phyloP scores from a whole-genome alignment of 2,113 vertebrate genomes.

The Microtus montanus region DNA sequence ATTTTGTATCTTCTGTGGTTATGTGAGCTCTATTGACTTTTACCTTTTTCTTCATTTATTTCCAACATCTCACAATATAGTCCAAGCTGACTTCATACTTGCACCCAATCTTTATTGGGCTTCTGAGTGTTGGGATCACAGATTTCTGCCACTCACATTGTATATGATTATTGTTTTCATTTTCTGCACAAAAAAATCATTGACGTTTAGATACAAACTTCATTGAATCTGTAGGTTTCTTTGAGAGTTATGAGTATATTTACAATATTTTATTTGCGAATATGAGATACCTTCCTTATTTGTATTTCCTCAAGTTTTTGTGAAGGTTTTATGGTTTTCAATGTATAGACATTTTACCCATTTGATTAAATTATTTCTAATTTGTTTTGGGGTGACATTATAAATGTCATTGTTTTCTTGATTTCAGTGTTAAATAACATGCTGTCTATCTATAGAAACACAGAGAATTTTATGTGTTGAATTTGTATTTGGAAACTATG shows the following conservation, averaged over 20 bases:
- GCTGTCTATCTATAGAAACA: neutral
- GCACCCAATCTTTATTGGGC: fast-evolving
- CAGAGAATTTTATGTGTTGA: neutral
- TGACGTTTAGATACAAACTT: neutral
- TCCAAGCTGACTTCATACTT: neutral
- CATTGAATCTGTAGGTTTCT: neutral
- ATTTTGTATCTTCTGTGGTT: neutral
- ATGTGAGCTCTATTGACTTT: neutral
- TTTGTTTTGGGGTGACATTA: neutral
- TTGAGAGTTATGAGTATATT: neutral
- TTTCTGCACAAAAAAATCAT: neutral
- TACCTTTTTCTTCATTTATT: neutral
- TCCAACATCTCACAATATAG: neutral
- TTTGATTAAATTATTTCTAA: neutral
- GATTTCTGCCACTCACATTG: neutral
- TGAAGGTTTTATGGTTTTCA: neutral
- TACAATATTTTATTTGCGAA: neutral
- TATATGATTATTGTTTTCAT: neutral
- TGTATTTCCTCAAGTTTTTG: neutral
- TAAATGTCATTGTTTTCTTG: neutral
- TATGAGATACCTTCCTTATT: neutral
- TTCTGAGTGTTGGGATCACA: neutral
- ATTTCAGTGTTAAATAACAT: neutral
- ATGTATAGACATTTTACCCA: neutral
- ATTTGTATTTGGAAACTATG: neutral